Evolutionary conservation across 2,113 vertebrate genomes (phyloP), one percentile per base, ranked within the genome.

Genomic region (Pseudopipra pipra): DNA sequence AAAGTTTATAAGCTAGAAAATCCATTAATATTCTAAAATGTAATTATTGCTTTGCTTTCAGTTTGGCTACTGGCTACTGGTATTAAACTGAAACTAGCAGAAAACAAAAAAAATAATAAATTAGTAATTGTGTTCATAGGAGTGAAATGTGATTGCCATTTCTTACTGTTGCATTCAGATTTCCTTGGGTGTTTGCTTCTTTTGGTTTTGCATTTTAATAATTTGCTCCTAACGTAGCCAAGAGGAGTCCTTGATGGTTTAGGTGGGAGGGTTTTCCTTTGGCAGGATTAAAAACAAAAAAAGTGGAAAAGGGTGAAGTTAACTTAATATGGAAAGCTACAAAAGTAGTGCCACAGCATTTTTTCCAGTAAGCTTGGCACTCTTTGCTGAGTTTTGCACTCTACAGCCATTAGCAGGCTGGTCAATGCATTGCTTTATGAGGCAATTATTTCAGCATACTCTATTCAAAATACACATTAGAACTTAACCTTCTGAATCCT

Each of bases 401-500:
- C 93, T 98, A 23, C 72, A 95, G 96, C 98, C 98, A 98, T 98
- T 98, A 98, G 98, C 98, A 98, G 98, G 98, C 98, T 98, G 97
- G 98, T 98, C 98, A 98, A 98, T 98, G 98, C 98, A 98, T 98
- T 98, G 98, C 98, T 99, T 99, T 99, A 99, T 99, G 98, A 99
- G 98, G 98, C 98, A 98, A 98, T 99, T 98, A 99, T 98, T 98
- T 98, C 97, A 98, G 98, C 98, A 97, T 98, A 98, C 98, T 98
- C 97, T 97, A 98, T 98, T 98, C 98, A 99, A 99, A 99, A 99
- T 98, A 99, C 98, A 98, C 98, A 99, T 98, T 98, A 98, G 98
- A 98, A 98, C 98, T 99, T 99, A 99, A 99, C 98, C 98, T 99
- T 99, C 98, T 98, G 98, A 98, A 98, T 98, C 98, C 98, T 98